Conservation (phyloP, 2,113 vertebrate species). For the Brienomyrus longianalis region DNA sequence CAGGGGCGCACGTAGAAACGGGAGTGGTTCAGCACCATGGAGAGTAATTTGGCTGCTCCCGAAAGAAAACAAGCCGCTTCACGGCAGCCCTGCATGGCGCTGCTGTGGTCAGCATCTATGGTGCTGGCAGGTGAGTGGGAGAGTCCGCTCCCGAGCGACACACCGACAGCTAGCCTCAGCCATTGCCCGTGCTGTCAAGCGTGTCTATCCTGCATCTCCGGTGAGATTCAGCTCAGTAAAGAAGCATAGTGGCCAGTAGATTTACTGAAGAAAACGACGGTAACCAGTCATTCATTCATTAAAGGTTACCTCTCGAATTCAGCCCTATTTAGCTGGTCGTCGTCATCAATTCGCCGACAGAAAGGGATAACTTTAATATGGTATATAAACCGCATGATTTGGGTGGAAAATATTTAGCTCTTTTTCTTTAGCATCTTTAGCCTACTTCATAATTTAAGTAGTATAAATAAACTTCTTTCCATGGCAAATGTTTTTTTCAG, state of each 20-base stretch:
- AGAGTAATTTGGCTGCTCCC: neutral
- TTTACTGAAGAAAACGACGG: neutral
- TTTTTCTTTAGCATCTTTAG: neutral
- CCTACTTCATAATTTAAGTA: neutral
- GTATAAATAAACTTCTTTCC: neutral
- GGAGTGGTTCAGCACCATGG: neutral
- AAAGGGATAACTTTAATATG: neutral
- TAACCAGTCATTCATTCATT: neutral
- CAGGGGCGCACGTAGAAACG: neutral
- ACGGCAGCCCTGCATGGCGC: neutral
- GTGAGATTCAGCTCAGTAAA: neutral
- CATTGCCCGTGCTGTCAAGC: neutral
- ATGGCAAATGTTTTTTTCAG: neutral
- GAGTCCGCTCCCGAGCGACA: neutral
- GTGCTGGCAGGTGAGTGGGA: neutral
- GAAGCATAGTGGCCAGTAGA: neutral
- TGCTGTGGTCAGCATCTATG: neutral
- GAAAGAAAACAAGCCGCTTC: neutral
- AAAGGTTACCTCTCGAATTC: neutral
- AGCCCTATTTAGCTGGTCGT: neutral
- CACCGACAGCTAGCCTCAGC: neutral
- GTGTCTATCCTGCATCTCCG: neutral
- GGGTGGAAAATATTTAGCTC: neutral
- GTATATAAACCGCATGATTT: neutral
- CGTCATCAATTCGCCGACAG: neutral